Evolutionary conservation across 2,797 vertebrate genomes (phyloP), one percentile per base, ranked within the genome.

Genomic region (Tenualosa ilisha): DNA sequence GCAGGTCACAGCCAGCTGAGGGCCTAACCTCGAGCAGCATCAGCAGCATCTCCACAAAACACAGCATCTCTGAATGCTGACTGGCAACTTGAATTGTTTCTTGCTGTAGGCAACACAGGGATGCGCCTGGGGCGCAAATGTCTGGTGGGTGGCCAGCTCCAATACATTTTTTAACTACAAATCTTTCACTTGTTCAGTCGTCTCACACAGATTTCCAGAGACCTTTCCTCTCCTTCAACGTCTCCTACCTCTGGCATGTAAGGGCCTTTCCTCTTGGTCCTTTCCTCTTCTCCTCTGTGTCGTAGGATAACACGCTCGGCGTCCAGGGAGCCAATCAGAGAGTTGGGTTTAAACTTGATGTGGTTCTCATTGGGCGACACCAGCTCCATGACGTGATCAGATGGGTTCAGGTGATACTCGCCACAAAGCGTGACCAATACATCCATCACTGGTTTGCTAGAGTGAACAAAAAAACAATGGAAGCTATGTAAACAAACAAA

Each of bases 361-460:
- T 90, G 93, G 81, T 93, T 97, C 59, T 97, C 96, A 91, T 97
- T 97, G 81, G 93, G 89, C 3, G 98, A 97, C 20, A 98, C 89
- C 49, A 98, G 88, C 85, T 98, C 97, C 15, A 98, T 94, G 0
- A 96, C 95, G 89, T 98, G 95, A 90, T 97, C 96, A 0, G 98
- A 96, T 0, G 97, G 98, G 89, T 98, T 97, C 91, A 99, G 94
- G 91, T 93, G 98, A 92, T 99, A 96, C 8, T 95, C 96, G 6
- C 96, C 97, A 90, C 98, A 99, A 24, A 99, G 96, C 50, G 96
- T 96, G 88, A 99, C 96, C 85, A 98, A 84, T 72, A 99, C 88
- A 91, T 99, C 98, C 97, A 99, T 98, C 95, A 97, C 96, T 0
- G 98, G 97, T 91, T 97, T 97, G 87, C 98, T 99, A 88, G 26